These are phyloP conservation scores for Artibeus jamaicensis DNA, from an alignment of 2,797 vertebrate genomes.

Conservation along the genomic window DNA sequence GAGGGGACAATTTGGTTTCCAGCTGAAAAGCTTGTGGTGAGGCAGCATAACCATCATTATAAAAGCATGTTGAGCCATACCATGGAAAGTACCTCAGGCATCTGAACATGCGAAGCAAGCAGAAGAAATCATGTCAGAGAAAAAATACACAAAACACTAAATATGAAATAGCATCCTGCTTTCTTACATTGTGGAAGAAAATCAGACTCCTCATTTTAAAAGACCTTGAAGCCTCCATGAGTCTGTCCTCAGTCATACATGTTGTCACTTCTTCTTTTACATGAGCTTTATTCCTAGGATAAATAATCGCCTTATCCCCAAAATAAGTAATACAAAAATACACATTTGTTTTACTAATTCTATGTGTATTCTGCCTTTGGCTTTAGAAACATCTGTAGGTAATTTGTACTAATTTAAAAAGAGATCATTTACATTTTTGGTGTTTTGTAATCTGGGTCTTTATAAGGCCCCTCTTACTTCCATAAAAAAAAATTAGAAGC, in stretches of 20 bases:
- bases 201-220: background rate
- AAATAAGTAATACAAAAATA: background rate
- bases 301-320: background rate
- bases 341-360: background rate
- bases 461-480: background rate
- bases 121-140: background rate
- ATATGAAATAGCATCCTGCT: background rate
- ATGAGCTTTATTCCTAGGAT: background rate
- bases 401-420: background rate
- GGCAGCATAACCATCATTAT: background rate
- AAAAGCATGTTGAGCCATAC: background rate
- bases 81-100: background rate
- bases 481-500: background rate
- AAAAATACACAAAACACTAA: background rate
- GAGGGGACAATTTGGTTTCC: background rate
- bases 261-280: background rate
- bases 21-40: background rate
- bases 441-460: background rate
- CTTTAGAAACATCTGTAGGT: background rate
- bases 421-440: background rate
- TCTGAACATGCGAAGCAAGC: background rate
- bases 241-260: background rate
- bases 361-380: background rate
- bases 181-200: background rate
- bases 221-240: background rate